Evolutionary conservation across 1,140 invertebrate genomes (phyloP).

Genomic region (Aricia agestis): DNA sequence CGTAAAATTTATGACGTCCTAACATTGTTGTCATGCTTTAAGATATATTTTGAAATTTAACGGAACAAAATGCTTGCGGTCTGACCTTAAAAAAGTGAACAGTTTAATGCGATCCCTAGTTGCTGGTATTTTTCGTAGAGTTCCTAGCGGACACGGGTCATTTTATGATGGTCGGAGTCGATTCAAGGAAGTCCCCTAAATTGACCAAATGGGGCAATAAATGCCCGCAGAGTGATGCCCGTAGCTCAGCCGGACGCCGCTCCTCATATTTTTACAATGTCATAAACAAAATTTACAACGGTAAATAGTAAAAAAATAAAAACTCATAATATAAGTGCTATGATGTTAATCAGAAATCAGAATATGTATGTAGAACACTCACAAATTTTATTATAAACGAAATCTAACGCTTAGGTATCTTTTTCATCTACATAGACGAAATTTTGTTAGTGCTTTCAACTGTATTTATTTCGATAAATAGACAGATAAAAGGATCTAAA

Average conservation of each 20-base stretch:
- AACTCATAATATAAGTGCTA: not conserved
- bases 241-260: slow-evolving; percentile 39
- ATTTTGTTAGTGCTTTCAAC: not conserved
- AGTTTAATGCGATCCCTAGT: slow-evolving; percentile 20
- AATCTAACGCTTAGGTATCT: no score
- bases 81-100: slow-evolving; percentile 28
- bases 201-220: slow-evolving; percentile 57
- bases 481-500: not conserved
- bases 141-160: slow-evolving; percentile 23
- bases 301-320: not conserved
- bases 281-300: slow-evolving; percentile 29
- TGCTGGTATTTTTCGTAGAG: slow-evolving; percentile 5
- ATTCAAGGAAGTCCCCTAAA: slow-evolving; percentile 57
- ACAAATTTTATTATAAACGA: no score
- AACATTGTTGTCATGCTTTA: slow-evolving; percentile 48
- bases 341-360: not conserved
- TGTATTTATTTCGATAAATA: not conserved
- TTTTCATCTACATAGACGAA: not conserved
- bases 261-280: slow-evolving; percentile 67
- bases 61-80: slow-evolving; percentile 35
- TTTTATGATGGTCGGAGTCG: slow-evolving; percentile 38
- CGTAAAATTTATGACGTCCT: slow-evolving; percentile 58
- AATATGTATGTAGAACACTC: no score
- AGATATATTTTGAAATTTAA: slow-evolving; percentile 41
- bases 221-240: slow-evolving; percentile 56